Percentiles rank a stretch among this genome's conserved stretches.
Evolutionary conservation across 2,113 vertebrate genomes (phyloP).

Genomic region (Hydropotes inermis): DNA sequence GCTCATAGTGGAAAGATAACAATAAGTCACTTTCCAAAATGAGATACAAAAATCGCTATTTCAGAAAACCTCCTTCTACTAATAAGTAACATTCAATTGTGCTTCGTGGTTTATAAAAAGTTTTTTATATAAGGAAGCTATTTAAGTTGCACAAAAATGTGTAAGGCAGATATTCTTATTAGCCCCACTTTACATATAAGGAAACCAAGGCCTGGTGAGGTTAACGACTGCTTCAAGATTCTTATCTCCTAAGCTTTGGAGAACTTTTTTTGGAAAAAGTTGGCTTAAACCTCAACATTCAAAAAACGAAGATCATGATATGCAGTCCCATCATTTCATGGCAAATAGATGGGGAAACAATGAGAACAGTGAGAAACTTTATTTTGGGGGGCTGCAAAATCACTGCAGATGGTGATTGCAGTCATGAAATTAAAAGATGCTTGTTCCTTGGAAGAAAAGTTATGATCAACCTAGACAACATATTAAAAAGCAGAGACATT

Average conservation of each 20-base stretch:
- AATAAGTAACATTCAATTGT: not conserved
- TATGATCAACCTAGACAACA: not conserved
- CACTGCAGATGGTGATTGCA: not conserved
- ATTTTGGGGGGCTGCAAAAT: not conserved
- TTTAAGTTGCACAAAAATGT: not conserved
- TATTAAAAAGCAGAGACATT: not conserved
- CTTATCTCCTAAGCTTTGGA: not conserved
- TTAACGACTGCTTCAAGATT: not conserved
- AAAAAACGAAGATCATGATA: not conserved
- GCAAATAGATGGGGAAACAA: not conserved
- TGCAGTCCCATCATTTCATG: not conserved
- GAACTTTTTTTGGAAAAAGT: not conserved
- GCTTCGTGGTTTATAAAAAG: not conserved
- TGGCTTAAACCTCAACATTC: not conserved
- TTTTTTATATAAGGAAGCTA: not conserved
- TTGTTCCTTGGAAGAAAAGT: not conserved
- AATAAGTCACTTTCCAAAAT: conserved; percentile 35
- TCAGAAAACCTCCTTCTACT: not conserved
- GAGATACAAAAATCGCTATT: not conserved
- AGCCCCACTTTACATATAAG: not conserved
- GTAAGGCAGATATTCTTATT: not conserved
- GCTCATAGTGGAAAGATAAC: not conserved
- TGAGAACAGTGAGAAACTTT: not conserved
- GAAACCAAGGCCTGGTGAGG: not conserved
- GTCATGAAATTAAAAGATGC: not conserved